Evolutionary conservation across 1,140 invertebrate genomes (phyloP).

Genomic region (Acromyrmex echinatior): DNA sequence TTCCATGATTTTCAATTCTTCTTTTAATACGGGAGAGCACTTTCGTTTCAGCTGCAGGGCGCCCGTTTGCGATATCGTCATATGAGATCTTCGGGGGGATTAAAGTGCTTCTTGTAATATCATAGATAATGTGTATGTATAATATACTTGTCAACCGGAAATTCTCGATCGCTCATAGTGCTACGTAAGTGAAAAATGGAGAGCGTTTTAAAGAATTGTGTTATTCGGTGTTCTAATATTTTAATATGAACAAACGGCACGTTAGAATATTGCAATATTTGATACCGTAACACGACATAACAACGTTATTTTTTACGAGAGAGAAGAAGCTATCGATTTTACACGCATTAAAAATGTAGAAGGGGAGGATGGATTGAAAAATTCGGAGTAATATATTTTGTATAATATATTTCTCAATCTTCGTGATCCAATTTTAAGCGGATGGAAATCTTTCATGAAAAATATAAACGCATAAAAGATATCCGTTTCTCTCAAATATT

Average conservation of each 20-base stretch:
- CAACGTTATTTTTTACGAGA: not conserved
- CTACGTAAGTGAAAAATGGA: slow-evolving; percentile 2
- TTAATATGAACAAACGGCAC: not conserved
- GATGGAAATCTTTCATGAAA: not conserved
- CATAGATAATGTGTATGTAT: slow-evolving; percentile 19
- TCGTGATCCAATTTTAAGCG: slow-evolving; percentile 29
- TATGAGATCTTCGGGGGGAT: slow-evolving; percentile 42
- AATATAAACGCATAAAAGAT: not conserved
- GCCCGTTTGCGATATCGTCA: slow-evolving; percentile 6
- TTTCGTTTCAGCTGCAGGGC: slow-evolving; percentile 45
- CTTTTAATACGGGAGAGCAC: not conserved
- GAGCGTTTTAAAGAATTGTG: not conserved
- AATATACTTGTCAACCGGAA: not conserved
- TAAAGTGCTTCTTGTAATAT: slow-evolving; percentile 56
- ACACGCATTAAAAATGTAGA: not conserved
- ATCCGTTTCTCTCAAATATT: slow-evolving; percentile 6
- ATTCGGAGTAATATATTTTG: too few species aligned
- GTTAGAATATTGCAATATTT: not conserved
- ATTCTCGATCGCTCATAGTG: not conserved
- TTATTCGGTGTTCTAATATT: not conserved
- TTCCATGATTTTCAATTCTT: slow-evolving; percentile 49
- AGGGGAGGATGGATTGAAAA: not conserved
- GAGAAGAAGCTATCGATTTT: slow-evolving; percentile 2
- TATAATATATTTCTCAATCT: not conserved
- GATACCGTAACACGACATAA: not conserved